Evolutionary conservation across 2,888 invertebrate species (phyloP).

Genomic region (Acleris laterana): DNA sequence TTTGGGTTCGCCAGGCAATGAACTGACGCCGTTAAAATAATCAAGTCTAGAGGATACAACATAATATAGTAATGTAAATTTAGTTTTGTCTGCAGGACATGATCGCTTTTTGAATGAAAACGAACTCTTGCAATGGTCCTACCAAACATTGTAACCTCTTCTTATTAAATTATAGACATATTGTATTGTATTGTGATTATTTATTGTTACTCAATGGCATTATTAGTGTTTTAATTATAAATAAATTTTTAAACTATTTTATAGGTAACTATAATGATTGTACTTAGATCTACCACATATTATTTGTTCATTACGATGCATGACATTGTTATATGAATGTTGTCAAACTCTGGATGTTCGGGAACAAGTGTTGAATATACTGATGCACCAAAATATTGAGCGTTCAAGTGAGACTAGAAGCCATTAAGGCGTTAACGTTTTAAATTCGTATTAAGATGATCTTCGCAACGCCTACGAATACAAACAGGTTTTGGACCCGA

Average conservation of each 20-base stretch:
- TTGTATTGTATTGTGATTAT: constrained; percentile 26
- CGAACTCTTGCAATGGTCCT: constrained; percentile 6
- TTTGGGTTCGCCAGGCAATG: no score
- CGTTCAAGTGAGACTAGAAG: constrained; percentile 65
- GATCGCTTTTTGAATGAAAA: not conserved
- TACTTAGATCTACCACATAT: constrained; percentile 14
- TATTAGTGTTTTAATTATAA: constrained; percentile 23
- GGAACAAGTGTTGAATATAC: constrained; percentile 64
- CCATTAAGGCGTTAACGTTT: constrained; percentile 50
- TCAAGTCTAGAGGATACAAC: no score
- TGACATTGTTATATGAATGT: constrained; percentile 12
- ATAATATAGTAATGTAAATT: not conserved
- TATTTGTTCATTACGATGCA: constrained; percentile 15
- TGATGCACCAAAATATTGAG: constrained; percentile 59
- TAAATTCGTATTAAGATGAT: constrained; percentile 31
- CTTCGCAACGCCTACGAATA: constrained; percentile 18
- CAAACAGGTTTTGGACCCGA: constrained; percentile 35
- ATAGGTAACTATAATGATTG: constrained; percentile 20
- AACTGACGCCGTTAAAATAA: no score
- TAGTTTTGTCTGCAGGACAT: constrained; percentile 4
- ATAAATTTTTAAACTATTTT: constrained; percentile 17
- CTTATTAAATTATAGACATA: constrained; percentile 11
- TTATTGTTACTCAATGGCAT: constrained; percentile 28
- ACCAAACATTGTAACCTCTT: constrained; percentile 10
- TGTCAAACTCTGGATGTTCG: constrained; percentile 42